Evolutionary conservation across 2,888 invertebrate genomes (phyloP).

Genomic region (Penaeus monodon): DNA sequence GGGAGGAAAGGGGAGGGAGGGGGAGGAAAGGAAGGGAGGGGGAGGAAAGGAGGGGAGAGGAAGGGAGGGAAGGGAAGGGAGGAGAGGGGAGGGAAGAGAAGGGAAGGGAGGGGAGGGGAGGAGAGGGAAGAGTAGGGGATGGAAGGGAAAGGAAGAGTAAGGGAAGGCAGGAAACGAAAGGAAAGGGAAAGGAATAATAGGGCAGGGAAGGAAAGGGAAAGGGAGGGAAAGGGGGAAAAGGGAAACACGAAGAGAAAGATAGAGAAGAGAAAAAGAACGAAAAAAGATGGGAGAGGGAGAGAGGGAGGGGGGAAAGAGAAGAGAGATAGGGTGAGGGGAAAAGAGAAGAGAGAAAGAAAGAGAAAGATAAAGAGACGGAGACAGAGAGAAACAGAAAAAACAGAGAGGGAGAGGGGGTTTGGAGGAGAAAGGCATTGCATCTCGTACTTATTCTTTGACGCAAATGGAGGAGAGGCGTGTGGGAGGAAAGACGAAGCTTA

Average conservation of each 20-base stretch:
- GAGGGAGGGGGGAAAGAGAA: not conserved
- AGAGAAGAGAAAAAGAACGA: not conserved
- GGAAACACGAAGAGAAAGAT: not conserved
- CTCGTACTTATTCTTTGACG: too few species aligned
- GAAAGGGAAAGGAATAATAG: not conserved
- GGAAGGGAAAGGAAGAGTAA: not conserved
- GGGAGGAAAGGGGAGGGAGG: not conserved
- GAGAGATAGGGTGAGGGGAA: too few species aligned
- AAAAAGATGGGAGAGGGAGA: not conserved
- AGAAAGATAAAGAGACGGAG: not conserved
- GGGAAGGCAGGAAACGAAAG: not conserved
- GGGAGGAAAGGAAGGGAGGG: not conserved
- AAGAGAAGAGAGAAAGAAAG: not conserved
- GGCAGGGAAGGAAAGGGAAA: not conserved
- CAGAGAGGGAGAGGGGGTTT: too few species aligned
- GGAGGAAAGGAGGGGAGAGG: not conserved
- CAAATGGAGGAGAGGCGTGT: too few species aligned
- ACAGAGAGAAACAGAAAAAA: not conserved
- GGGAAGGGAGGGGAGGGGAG: not conserved
- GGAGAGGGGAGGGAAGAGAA: too few species aligned
- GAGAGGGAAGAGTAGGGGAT: not conserved
- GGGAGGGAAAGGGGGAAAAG: not conserved
- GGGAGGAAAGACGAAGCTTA: too few species aligned
- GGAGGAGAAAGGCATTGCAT: too few species aligned
- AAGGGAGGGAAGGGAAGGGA: not conserved